Conservation (phyloP, 2,888 invertebrate species). For the Caenorhabditis sp. region DNA sequence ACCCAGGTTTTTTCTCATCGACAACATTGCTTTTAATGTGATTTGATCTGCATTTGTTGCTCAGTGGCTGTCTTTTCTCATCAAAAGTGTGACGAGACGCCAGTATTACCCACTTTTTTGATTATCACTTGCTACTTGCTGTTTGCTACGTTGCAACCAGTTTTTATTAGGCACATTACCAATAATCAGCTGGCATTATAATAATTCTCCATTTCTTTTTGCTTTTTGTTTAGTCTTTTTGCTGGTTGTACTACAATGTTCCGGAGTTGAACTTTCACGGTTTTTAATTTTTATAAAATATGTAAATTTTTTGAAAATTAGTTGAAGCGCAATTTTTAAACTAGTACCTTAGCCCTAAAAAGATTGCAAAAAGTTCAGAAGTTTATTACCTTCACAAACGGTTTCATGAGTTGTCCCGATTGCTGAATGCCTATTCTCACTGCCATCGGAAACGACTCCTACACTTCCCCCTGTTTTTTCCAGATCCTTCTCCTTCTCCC, state of each 20-base stretch:
- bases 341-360: too few relatives aligned
- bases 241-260: neutral
- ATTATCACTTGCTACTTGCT: slow-evolving; percentile 16
- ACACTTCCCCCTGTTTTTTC: neutral
- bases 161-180: slow-evolving; percentile 27
- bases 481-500: neutral
- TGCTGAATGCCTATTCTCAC: neutral
- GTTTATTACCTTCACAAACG: too few relatives aligned
- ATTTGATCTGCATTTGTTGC: slow-evolving; percentile 38
- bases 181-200: slow-evolving; percentile 40
- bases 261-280: neutral
- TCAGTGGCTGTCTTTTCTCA: neutral
- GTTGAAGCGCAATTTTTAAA: too few relatives aligned
- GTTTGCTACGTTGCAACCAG: neutral
- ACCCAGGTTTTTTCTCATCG: slow-evolving; percentile 46
- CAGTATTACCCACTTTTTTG: slow-evolving; percentile 2
- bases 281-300: neutral
- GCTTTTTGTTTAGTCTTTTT: neutral
- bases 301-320: too few relatives aligned
- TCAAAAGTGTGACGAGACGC: slow-evolving; percentile 17
- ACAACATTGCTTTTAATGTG: slow-evolving; percentile 61
- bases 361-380: too few relatives aligned
- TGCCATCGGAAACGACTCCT: neutral
- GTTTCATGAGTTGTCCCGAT: neutral
- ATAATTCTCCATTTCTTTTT: slow-evolving; percentile 8